These are phyloP conservation scores for Mareca penelope DNA, from an alignment of 2,797 vertebrate species.

Conservation along the genomic window DNA sequence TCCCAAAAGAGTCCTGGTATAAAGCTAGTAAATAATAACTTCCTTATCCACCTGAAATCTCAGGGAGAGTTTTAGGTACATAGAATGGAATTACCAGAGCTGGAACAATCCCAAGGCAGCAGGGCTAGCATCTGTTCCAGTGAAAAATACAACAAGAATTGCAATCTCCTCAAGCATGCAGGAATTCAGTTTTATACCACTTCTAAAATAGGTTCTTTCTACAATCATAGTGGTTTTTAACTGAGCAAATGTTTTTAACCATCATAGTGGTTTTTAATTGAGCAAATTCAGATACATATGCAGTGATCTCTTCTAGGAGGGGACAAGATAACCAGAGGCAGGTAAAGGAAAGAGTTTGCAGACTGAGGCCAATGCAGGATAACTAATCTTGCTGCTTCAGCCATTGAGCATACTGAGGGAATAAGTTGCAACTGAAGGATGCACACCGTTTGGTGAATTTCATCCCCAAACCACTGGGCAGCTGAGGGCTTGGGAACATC, in stretches of 20 bases:
- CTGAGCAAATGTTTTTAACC: not conserved
- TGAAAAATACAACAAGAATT: slow-evolving; percentile 42
- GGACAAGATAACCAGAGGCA: not conserved
- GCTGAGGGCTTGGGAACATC: not conserved
- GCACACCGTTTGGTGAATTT: not conserved
- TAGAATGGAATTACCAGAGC: slow-evolving; percentile 10
- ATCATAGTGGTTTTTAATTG: not conserved
- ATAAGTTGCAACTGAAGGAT: not conserved
- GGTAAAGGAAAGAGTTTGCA: not conserved
- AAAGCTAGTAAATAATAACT: slow-evolving; percentile 45
- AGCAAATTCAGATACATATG: not conserved
- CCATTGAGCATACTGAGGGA: not conserved
- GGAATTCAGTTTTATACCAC: not conserved
- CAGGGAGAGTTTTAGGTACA: slow-evolving; percentile 42
- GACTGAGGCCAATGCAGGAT: not conserved
- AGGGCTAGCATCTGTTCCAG: slow-evolving; percentile 37
- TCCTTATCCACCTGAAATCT: slow-evolving; percentile 23
- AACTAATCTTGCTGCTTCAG: not conserved
- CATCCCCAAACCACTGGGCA: not conserved
- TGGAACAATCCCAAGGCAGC: slow-evolving; percentile 40
- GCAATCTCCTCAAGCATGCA: slow-evolving; percentile 11
- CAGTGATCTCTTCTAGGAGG: not conserved
- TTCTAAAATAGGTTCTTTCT: not conserved
- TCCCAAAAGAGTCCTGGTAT: not conserved
- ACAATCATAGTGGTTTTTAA: not conserved